Percentiles rank a stretch among this genome's conserved stretches.
Evolutionary conservation across 2,797 vertebrate species (phyloP).

Genomic region (Cephalopachus bancanus): DNA sequence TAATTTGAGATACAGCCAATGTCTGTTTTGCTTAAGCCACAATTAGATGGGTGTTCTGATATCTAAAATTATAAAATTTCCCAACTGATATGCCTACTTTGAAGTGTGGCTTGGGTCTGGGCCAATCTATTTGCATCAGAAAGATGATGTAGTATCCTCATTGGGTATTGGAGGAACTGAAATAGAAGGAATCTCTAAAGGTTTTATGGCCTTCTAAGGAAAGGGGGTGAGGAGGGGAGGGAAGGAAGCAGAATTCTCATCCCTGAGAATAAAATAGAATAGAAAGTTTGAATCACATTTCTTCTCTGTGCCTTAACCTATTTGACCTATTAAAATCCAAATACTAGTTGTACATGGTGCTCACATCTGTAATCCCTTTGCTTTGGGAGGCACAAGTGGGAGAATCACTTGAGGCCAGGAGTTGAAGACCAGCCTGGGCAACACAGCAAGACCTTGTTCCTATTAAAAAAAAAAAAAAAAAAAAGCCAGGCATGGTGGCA

Average conservation of each 20-base stretch:
- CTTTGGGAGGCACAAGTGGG: too few relatives aligned
- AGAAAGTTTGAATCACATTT: neutral
- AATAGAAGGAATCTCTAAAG: neutral
- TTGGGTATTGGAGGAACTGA: neutral
- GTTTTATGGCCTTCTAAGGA: neutral
- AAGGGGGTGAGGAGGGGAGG: neutral
- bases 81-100: neutral
- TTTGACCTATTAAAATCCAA: neutral
- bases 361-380: too few relatives aligned
- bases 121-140: neutral
- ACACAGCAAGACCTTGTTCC: too few relatives aligned
- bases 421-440: too few relatives aligned
- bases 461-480: too few relatives aligned
- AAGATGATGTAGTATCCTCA: neutral
- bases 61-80: slow-evolving; percentile 7
- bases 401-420: too few relatives aligned
- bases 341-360: too few relatives aligned
- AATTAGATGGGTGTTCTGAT: neutral
- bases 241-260: neutral
- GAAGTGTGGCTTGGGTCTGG: neutral
- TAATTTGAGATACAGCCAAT: neutral
- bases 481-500: too few relatives aligned
- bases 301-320: neutral
- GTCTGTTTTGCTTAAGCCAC: neutral
- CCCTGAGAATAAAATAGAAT: neutral